Percentiles rank a stretch among this genome's conserved stretches.
Evolutionary conservation across 2,797 vertebrate genomes (phyloP).

Genomic region (Channallabes apus): DNA sequence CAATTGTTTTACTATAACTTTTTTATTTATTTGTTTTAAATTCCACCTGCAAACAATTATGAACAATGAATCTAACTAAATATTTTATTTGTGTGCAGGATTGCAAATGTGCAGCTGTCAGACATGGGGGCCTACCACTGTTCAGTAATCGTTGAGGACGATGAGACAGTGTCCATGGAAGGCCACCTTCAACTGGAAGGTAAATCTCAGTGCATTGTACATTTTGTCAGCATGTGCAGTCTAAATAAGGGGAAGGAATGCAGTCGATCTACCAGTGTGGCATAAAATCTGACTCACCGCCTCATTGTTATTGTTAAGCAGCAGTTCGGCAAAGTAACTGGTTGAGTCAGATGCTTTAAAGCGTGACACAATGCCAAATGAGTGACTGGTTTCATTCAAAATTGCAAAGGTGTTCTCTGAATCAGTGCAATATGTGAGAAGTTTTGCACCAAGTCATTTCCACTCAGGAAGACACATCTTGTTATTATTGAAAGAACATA

Average conservation of each 20-base stretch:
- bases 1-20: background rate
- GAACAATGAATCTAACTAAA: background rate
- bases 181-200: slow-evolving; percentile 84
- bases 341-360: slow-evolving; percentile 25
- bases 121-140: slow-evolving; percentile 84
- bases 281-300: slow-evolving; percentile 3
- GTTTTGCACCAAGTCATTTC: background rate
- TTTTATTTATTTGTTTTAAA: background rate
- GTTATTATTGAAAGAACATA: background rate
- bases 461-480: background rate
- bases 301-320: slow-evolving; percentile 11
- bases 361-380: background rate
- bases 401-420: background rate
- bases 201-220: slow-evolving; percentile 59
- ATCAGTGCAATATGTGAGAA: background rate
- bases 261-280: background rate
- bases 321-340: background rate
- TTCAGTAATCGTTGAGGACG: slow-evolving; percentile 59
- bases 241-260: slow-evolving; percentile 21
- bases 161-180: slow-evolving; percentile 68
- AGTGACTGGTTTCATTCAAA: slow-evolving; percentile 5
- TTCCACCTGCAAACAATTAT: no score
- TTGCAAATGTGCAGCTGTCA: slow-evolving; percentile 74
- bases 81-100: slow-evolving; percentile 64
- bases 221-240: background rate